Base-by-base conservation (phyloP, 2,797 vertebrate species). In the Serranus cabrilla region DNA sequence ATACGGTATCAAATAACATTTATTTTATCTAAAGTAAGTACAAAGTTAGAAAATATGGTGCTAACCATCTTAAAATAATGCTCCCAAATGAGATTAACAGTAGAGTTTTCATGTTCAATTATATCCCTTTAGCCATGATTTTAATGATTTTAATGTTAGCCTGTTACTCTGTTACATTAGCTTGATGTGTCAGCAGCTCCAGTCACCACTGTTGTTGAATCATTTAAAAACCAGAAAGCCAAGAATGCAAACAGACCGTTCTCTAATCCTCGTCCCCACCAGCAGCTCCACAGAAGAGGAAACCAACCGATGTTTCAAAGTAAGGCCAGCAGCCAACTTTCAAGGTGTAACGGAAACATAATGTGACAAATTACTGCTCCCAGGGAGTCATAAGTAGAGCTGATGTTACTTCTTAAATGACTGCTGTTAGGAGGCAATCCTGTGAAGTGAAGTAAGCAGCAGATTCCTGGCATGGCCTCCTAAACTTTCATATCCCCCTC, bases 401-500 rank as follows among this genome's bases (percentile, higher is more conserved):
- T 60, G 59, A 39, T 55, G 43, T 27, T 51, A 23, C 54, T 51
- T 68, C 55, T 39, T 42, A 39, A 59, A 62, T 71, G 25, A 54
- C 3, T 42, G 1, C 21, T 23, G 51, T 66, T 50, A 46, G 40
- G 52, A 62, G 46, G 34, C 0, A 49, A 9, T 11, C 31, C 31
- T 21, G 17, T 74, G 21, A 47, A 59, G 50, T 55, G 39, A 69
- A 74, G 23, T 46, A 39, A 75, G 65, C 70, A 42, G 57, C 67
- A 51, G 60, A 52, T 80, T 59, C 43, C 50, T 65, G 78, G 46
- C 71, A 34, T 3, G 65, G 46, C 76, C 66, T 80, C 73, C 49
- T 76, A 57, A 70, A 78, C 59, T 55, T 72, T 70, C 63, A 73
- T 63, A 58, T 75, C 71, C 40, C 67, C 67, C 49, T 70, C 49